These are phyloP conservation scores for Suncus etruscus DNA, from an alignment of 2,113 vertebrate species.

Conservation along the genomic window DNA sequence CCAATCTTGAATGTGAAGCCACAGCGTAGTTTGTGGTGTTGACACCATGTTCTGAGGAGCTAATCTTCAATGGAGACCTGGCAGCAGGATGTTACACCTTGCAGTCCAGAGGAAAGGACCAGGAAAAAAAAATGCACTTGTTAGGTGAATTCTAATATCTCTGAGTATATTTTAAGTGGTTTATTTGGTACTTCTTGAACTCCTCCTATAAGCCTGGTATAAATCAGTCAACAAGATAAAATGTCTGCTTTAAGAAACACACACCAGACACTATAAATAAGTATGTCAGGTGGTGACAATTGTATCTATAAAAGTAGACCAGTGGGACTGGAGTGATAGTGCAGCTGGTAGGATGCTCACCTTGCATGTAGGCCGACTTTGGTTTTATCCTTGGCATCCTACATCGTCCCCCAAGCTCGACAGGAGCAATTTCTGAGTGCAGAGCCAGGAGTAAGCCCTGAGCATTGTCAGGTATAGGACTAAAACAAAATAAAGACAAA, in stretches of 20 bases:
- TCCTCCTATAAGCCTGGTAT: not conserved
- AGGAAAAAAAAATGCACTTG: no score
- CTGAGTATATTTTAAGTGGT: not conserved
- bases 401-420: no score
- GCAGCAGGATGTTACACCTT: not conserved
- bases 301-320: not conserved
- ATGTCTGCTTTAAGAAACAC: not conserved
- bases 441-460: no score
- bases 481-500: no score
- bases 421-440: no score
- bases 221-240: not conserved
- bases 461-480: no score
- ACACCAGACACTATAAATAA: not conserved
- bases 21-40: not conserved
- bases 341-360: no score
- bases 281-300: not conserved
- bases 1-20: not conserved
- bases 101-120: not conserved
- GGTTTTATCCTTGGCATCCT: no score
- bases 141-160: not conserved
- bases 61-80: not conserved
- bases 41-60: not conserved
- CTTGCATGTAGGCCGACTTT: no score
- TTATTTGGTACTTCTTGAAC: not conserved
- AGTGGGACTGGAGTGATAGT: no score